Percentiles rank a stretch among this genome's conserved stretches.
These are phyloP conservation scores for Oncorhynchus mykiss DNA, from an alignment of 2,113 vertebrate species.

Conservation along the genomic window DNA sequence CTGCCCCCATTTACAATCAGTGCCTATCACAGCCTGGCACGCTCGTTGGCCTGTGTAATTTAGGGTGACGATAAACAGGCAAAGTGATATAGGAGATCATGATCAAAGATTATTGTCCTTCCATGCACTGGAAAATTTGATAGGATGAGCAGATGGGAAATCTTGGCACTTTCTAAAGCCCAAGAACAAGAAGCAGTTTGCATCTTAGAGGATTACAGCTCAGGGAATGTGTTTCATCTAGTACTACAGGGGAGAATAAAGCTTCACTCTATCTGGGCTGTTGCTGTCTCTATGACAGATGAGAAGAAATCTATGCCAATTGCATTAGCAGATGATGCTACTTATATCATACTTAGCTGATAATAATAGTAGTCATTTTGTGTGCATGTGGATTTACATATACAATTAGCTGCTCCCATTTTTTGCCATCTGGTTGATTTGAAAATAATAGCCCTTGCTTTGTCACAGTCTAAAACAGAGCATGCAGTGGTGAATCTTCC, in stretches of 20 bases:
- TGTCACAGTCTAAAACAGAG: not conserved
- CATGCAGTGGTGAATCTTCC: conserved; percentile 23
- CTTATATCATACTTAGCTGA: not conserved
- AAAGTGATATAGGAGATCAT: conserved; percentile 3
- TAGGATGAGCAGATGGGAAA: not conserved
- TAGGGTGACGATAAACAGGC: conserved; percentile 45
- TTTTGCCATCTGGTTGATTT: conserved; percentile 35
- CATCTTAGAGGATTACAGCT: not conserved
- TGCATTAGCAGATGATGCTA: not conserved
- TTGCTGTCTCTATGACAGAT: not conserved
- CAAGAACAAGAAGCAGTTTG: not conserved
- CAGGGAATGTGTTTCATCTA: not conserved
- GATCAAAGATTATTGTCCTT: not conserved
- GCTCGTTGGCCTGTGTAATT: conserved; percentile 41
- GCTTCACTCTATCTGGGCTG: not conserved
- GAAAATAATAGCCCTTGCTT: conserved; percentile 36
- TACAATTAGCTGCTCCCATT: not conserved
- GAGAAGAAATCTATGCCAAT: not conserved
- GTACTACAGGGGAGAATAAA: not conserved
- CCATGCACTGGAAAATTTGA: not conserved
- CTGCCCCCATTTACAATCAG: conserved; percentile 9
- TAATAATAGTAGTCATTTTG: conserved; percentile 17
- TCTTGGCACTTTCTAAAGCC: not conserved
- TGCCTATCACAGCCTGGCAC: conserved; percentile 17
- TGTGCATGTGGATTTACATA: conserved; percentile 5